Percentiles rank a stretch among this genome's conserved stretches.
Conservation (phyloP, 1,140 invertebrate species). For the Drosophila bocqueti region DNA sequence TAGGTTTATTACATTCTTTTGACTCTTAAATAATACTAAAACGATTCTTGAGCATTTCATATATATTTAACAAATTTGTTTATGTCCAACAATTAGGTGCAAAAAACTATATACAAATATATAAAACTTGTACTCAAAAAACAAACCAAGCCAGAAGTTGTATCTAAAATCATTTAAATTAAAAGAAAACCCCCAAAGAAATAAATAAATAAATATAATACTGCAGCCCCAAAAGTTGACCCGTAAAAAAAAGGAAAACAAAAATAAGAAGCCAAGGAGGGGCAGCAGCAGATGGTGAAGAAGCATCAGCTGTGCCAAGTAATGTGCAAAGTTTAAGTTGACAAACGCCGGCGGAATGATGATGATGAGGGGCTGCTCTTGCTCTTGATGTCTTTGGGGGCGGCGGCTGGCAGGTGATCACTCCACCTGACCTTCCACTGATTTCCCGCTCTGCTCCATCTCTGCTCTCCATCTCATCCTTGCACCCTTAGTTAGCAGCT, state of each 20-base stretch:
- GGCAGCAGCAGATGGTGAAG: conserved; percentile 13
- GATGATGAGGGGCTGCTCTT: conserved; percentile 1
- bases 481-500: conserved; percentile 36
- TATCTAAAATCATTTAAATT: neutral
- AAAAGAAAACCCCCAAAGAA: neutral
- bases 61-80: neutral
- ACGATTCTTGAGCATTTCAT: neutral
- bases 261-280: conserved; percentile 1
- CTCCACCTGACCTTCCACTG: conserved; percentile 40
- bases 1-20: neutral
- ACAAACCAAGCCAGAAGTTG: neutral
- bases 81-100: no score
- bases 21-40: neutral
- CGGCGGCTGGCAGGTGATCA: conserved; percentile 26
- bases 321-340: conserved; percentile 44
- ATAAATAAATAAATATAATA: conserved; percentile 6
- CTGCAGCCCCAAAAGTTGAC: conserved; percentile 10
- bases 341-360: conserved; percentile 37
- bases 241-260: neutral
- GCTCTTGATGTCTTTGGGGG: neutral
- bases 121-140: neutral
- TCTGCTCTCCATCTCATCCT: neutral
- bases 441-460: neutral
- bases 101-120: neutral
- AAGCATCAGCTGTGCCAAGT: conserved; percentile 38